These are phyloP conservation scores for Nemoura dubitans DNA, from an alignment of 2,888 invertebrate species.

Conservation along the genomic window DNA sequence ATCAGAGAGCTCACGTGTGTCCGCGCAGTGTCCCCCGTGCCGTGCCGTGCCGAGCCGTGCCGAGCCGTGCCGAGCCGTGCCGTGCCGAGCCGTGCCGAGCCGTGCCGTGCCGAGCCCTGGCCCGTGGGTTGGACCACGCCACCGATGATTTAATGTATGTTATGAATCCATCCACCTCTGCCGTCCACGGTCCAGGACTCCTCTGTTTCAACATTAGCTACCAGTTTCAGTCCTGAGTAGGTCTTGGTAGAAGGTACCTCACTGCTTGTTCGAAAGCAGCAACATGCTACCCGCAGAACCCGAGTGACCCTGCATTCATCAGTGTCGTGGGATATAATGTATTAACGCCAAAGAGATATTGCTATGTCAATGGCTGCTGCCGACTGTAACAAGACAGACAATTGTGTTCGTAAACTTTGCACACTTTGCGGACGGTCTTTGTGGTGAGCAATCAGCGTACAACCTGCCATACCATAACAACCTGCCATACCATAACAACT, in stretches of 20 bases:
- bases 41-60: too few relatives aligned
- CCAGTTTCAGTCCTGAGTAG: background rate
- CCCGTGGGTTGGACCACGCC: background rate
- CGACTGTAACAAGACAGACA: background rate
- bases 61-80: too few relatives aligned
- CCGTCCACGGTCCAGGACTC: background rate
- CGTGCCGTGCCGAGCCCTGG: too few relatives aligned
- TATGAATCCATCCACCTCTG: conserved; percentile 7
- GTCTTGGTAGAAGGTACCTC: background rate
- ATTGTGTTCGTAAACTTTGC: background rate
- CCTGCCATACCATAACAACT: too few relatives aligned
- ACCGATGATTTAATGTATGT: background rate
- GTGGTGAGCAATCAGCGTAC: too few relatives aligned
- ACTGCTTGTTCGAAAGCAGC: background rate
- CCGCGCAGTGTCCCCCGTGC: too few relatives aligned
- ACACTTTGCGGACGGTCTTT: background rate
- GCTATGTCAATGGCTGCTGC: background rate
- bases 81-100: too few relatives aligned
- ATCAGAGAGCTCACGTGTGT: background rate
- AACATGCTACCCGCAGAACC: background rate
- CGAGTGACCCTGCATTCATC: background rate
- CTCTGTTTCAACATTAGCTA: conserved; percentile 5
- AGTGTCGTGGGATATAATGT: background rate
- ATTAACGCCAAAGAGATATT: background rate
- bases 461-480: too few relatives aligned